Base-by-base conservation (phyloP, 2,888 invertebrate genomes). In the Aporophyla nigra region DNA sequence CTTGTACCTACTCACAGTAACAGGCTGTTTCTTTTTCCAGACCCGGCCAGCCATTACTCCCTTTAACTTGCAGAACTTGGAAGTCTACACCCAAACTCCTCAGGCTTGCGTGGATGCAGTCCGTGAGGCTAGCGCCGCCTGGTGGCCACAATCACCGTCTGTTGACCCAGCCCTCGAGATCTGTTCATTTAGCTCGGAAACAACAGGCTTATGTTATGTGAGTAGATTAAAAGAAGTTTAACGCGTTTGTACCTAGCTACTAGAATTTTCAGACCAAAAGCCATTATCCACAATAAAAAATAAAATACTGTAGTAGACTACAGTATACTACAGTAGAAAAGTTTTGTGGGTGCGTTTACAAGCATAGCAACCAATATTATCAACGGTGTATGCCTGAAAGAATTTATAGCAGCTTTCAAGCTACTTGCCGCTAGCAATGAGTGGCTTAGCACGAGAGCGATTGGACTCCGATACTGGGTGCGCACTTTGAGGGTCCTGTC, bases 191-290 rank as follows among this genome's bases (percentile, higher is more conserved):
- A 87, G 89, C 24, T 85, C 27, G 43, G 5, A 54, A n/a, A 16
- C 43, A n/a, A 16, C 70, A 43, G 91, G 91, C 0, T 87, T 88
- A 82, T 92, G 92, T 71, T 74, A 85, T 75, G 92, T 92, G 75
- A 88, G 92, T 88, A 65, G 10, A 19, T 62, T 43, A 46, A 53
- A 49, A 14, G 24, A 71, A 27, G 43, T 27, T 43, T 16, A 61
- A 7, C 19, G 0, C 7, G 12, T 7, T 40, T 21, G 9, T 16
- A 12, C 9, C 21, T 19, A 70, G 27, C 7, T 66, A 40, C 33
- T 40, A 19, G 12, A 49, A 49, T 9, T 14, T 33, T 33, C 7
- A n/a, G 33, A 49, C 27, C 27, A 65, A n/a, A 33, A 62, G 27
- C 1, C 14, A 14, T 5, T 19, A 7, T 2, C 12, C 24, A 24